These are phyloP conservation scores for Diabrotica undecimpunctata DNA, from an alignment of 1,140 invertebrate genomes.

Conservation along the genomic window DNA sequence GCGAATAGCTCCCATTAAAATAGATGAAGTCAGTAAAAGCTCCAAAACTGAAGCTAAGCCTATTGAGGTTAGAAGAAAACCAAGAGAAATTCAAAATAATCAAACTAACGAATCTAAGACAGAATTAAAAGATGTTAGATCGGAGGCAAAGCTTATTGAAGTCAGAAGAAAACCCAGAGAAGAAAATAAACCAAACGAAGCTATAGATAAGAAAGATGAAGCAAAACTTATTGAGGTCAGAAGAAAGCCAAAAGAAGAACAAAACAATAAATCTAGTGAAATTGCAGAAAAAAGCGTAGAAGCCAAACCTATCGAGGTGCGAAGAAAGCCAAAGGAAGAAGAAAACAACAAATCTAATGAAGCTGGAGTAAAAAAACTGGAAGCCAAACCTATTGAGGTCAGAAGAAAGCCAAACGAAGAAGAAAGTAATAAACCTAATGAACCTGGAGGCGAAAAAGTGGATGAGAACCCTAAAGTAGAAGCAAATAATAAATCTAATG, in stretches of 20 bases:
- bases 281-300: neutral
- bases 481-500: no score
- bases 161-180: conserved; percentile 5
- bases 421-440: neutral
- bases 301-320: conserved; percentile 6
- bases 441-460: no score
- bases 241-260: neutral
- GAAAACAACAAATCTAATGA: conserved; percentile 19
- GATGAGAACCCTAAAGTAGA: no score
- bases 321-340: neutral
- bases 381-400: conserved; percentile 7
- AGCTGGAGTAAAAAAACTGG: neutral
- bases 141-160: conserved; percentile 1
- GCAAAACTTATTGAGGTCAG: conserved; percentile 8
- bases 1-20: neutral
- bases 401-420: neutral
- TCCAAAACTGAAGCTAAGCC: neutral
- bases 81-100: neutral
- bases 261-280: neutral
- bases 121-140: neutral
- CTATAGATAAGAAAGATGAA: neutral
- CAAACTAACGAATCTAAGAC: neutral
- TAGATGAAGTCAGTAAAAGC: neutral
- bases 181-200: conserved; percentile 17
- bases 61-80: conserved; percentile 5